Percentiles rank a stretch among this genome's conserved stretches.
Evolutionary conservation across 2,888 invertebrate genomes (phyloP).

Genomic region (Lampropteryx suffumata): DNA sequence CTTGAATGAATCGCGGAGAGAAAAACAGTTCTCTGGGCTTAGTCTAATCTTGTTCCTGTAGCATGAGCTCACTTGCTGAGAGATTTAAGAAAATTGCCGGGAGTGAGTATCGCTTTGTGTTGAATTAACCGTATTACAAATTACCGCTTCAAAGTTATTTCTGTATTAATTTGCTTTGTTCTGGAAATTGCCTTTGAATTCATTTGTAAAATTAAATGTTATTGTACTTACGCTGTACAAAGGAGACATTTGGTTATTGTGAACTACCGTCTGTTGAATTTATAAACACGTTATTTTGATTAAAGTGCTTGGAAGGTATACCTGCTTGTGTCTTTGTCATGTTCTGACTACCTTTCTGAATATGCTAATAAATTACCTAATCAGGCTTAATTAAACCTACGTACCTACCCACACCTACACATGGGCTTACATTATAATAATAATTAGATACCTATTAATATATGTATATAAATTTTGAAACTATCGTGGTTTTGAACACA

Average conservation of each 20-base stretch:
- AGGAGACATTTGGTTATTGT: constrained; percentile 11
- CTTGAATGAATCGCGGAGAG: constrained; percentile 53
- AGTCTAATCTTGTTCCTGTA: constrained; percentile 59
- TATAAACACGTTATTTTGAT: constrained; percentile 9
- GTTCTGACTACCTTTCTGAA: too few species aligned
- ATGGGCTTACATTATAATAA: too few species aligned
- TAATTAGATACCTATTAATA: too few species aligned
- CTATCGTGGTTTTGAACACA: too few species aligned
- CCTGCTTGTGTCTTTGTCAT: constrained; percentile 2
- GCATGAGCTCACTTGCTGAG: constrained; percentile 59
- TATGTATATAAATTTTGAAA: too few species aligned
- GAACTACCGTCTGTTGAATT: not conserved
- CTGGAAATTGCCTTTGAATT: constrained; percentile 19
- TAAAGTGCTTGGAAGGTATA: not conserved
- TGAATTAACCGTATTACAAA: constrained; percentile 32
- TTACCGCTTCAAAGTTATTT: constrained; percentile 26
- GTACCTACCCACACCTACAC: too few species aligned
- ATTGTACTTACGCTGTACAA: constrained; percentile 15
- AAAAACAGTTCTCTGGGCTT: constrained; percentile 65
- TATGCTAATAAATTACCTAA: too few species aligned
- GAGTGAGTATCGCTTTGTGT: constrained; percentile 43
- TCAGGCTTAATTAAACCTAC: not conserved
- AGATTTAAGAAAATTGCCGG: constrained; percentile 56
- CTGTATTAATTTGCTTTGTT: constrained; percentile 25
- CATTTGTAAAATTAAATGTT: constrained; percentile 20